Evolutionary conservation across 2,888 invertebrate species (phyloP).

Genomic region (Cynaeus angustus): DNA sequence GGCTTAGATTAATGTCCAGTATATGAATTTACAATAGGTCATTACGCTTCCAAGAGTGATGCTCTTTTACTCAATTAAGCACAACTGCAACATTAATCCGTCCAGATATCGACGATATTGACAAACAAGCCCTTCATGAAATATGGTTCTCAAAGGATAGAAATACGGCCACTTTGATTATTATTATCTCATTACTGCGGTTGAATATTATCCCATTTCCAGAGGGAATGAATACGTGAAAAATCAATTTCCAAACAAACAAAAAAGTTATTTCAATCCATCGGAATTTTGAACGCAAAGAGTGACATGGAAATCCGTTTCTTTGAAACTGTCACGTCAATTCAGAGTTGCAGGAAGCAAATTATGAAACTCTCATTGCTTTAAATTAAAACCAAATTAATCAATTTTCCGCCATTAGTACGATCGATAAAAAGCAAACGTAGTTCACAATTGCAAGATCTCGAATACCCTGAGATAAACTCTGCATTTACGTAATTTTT

Average conservation of each 20-base stretch:
- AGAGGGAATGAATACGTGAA: not conserved
- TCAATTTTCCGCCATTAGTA: not conserved
- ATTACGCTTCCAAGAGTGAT: constrained; percentile 33
- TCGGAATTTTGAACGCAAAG: not conserved
- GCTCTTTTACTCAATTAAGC: constrained; percentile 41
- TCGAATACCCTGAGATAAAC: too few species aligned
- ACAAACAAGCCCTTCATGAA: constrained; percentile 26
- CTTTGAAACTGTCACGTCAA: not conserved
- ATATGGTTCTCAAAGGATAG: constrained; percentile 20
- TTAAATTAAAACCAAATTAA: not conserved
- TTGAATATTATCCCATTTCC: not conserved
- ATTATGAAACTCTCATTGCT: not conserved
- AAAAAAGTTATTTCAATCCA: too few species aligned
- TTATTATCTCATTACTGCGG: not conserved
- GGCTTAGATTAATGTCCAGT: constrained; percentile 37
- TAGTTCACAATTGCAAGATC: too few species aligned
- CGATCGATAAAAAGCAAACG: too few species aligned
- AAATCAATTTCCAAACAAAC: not conserved
- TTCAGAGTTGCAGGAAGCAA: not conserved
- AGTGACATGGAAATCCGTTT: constrained; percentile 1
- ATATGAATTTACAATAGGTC: constrained; percentile 44
- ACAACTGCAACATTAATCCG: constrained; percentile 32
- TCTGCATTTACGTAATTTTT: not conserved
- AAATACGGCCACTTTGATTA: constrained; percentile 8
- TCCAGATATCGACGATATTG: constrained; percentile 13